Conservation (phyloP, 2,888 invertebrate genomes). For the Mesorhabditis belari region DNA sequence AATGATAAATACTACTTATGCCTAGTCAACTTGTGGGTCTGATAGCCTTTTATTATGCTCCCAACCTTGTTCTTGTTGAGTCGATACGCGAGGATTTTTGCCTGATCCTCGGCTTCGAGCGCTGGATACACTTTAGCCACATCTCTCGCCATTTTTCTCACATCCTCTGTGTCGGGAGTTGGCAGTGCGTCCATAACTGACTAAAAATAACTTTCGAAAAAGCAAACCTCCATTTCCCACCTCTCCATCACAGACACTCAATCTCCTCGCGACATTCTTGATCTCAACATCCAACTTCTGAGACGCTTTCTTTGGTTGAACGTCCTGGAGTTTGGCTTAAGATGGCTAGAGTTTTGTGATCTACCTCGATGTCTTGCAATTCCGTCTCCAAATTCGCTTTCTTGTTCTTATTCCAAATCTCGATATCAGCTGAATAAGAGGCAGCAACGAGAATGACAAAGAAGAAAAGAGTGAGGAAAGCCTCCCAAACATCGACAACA, state of each 20-base stretch:
- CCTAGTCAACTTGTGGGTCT: too few relatives aligned
- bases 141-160: constrained; percentile 25
- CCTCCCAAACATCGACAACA: constrained; percentile 58
- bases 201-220: constrained; percentile 5
- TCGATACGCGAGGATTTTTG: constrained; percentile 59
- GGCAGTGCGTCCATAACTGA: constrained; percentile 11
- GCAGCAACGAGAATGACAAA: constrained; percentile 61
- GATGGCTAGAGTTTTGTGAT: not conserved
- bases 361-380: not conserved
- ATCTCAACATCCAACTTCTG: constrained; percentile 12
- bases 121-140: constrained; percentile 28
- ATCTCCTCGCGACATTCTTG: constrained; percentile 17
- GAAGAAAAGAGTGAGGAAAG: constrained; percentile 60
- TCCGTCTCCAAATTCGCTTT: not conserved
- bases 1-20: too few relatives aligned
- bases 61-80: constrained; percentile 58
- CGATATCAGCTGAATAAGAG: constrained; percentile 61
- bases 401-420: constrained; percentile 33
- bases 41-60: too few relatives aligned
- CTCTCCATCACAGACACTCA: constrained; percentile 6
- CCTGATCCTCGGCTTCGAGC: constrained; percentile 36
- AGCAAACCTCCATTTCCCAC: not conserved
- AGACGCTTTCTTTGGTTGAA: not conserved
- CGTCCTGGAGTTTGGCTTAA: not conserved
- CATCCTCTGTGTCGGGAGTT: constrained; percentile 12